These are phyloP conservation scores for Sphecodes monilicornis DNA, from an alignment of 2,888 invertebrate genomes.

Conservation along the genomic window DNA sequence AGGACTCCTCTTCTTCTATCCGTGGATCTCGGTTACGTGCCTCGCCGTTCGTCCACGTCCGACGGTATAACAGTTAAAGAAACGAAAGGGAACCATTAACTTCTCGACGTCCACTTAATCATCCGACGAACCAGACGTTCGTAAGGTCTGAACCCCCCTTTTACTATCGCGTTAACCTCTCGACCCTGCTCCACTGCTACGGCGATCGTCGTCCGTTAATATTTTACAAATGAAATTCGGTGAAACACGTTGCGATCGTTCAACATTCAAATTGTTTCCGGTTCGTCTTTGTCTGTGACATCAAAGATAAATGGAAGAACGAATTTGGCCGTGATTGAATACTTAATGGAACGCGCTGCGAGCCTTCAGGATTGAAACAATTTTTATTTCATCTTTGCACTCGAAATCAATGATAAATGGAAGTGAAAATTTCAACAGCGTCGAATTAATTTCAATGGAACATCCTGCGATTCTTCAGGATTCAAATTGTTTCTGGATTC, in stretches of 20 bases:
- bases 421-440: background rate
- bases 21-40: constrained; percentile 32
- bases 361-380: background rate
- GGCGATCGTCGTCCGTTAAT: background rate
- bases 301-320: too few relatives aligned
- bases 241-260: background rate
- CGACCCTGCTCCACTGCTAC: background rate
- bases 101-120: constrained; percentile 14
- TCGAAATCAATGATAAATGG: background rate
- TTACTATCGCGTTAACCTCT: constrained; percentile 6
- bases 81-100: constrained; percentile 7
- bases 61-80: constrained; percentile 22
- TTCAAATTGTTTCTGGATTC: background rate
- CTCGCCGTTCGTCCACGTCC: constrained; percentile 13
- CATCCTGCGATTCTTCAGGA: background rate
- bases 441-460: background rate
- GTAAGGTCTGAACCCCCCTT: background rate
- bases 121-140: constrained; percentile 5
- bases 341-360: too few relatives aligned
- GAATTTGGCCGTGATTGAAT: too few relatives aligned
- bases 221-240: background rate
- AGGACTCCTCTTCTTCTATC: constrained; percentile 48
- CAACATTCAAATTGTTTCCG: background rate
- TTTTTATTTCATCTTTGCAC: too few relatives aligned
- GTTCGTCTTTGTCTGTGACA: background rate